phyloP scores from a whole-genome alignment of 2,113 vertebrate genomes.

The Pterocles orientalis region DNA sequence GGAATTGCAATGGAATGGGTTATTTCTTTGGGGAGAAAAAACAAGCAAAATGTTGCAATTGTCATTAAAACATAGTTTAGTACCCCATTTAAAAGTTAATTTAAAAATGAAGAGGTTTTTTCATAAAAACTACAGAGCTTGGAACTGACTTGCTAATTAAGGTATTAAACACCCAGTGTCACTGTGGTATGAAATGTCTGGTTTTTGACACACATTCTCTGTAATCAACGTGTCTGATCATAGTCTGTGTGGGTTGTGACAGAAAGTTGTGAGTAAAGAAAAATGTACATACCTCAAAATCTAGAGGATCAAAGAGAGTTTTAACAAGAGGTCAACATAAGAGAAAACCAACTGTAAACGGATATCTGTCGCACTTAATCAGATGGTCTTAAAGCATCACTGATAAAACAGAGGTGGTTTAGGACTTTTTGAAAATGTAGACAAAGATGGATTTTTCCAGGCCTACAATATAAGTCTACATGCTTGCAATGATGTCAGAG shows the following conservation, averaged over 20 bases:
- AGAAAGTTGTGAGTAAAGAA: background rate
- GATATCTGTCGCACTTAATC: background rate
- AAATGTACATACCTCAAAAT: background rate
- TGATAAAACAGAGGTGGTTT: background rate
- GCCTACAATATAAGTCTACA: background rate
- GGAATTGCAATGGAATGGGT: background rate
- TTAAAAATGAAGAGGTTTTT: rapidly evolving
- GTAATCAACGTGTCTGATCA: background rate
- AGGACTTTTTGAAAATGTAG: background rate
- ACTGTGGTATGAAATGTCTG: background rate
- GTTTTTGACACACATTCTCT: background rate
- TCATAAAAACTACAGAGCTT: background rate
- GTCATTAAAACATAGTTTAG: background rate
- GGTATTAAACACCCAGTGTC: background rate
- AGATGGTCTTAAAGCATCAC: background rate
- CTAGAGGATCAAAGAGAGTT: background rate
- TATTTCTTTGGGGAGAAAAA: background rate
- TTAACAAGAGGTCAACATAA: background rate
- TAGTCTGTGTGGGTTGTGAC: rapidly evolving
- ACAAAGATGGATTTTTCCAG: background rate
- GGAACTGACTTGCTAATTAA: background rate
- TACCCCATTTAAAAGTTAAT: background rate
- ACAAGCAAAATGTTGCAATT: background rate
- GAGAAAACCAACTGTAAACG: background rate
- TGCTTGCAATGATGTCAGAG: background rate